Percentiles rank a stretch among this genome's conserved stretches.
phyloP scores from a whole-genome alignment of 2,113 vertebrate genomes.

The Epinephelus cyanopodus region DNA sequence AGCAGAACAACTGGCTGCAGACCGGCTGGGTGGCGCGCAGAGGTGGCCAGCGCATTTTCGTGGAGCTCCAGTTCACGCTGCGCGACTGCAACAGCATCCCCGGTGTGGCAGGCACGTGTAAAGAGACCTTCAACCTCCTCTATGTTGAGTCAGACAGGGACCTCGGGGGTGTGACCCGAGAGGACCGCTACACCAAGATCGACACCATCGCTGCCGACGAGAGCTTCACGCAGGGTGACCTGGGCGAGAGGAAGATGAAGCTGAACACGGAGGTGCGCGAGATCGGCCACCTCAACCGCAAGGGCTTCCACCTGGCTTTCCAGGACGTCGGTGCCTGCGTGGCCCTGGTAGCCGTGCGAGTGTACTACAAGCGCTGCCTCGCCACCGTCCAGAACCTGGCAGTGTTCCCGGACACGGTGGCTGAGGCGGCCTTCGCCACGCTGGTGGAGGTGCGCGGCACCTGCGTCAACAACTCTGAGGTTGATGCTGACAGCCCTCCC shows the following conservation, averaged over 20 bases:
- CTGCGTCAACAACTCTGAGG: slow-evolving; percentile 92
- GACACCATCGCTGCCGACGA: slow-evolving; percentile 97
- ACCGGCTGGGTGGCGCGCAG: slow-evolving; percentile 93
- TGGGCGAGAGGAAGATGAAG: slow-evolving; percentile 98
- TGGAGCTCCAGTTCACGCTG: slow-evolving; percentile 97
- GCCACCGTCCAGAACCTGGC: slow-evolving; percentile 93
- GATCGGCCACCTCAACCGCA: slow-evolving; percentile 93
- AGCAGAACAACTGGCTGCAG: slow-evolving; percentile 99
- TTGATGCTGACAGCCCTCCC: slow-evolving; percentile 91
- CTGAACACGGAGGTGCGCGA: slow-evolving; percentile 97
- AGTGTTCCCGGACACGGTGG: slow-evolving; percentile 92
- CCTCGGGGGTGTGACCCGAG: slow-evolving; percentile 82
- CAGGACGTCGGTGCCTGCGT: slow-evolving; percentile 97
- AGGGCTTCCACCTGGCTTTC: slow-evolving; percentile 96
- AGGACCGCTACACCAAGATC: slow-evolving; percentile 92
- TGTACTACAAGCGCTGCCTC: slow-evolving; percentile 96
- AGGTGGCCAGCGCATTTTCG: slow-evolving; percentile 93
- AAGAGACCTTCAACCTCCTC: slow-evolving; percentile 98
- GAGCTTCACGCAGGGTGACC: slow-evolving; percentile 97
- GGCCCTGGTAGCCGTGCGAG: slow-evolving; percentile 93
- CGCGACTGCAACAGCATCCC: slow-evolving; percentile 98
- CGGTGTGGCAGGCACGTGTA: slow-evolving; percentile 92
- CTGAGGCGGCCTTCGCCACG: slow-evolving; percentile 92
- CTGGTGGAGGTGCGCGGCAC: slow-evolving; percentile 94
- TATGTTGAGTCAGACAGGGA: slow-evolving; percentile 91